Base-by-base conservation (phyloP, 2,797 vertebrate species). In the Parambassis ranga region DNA sequence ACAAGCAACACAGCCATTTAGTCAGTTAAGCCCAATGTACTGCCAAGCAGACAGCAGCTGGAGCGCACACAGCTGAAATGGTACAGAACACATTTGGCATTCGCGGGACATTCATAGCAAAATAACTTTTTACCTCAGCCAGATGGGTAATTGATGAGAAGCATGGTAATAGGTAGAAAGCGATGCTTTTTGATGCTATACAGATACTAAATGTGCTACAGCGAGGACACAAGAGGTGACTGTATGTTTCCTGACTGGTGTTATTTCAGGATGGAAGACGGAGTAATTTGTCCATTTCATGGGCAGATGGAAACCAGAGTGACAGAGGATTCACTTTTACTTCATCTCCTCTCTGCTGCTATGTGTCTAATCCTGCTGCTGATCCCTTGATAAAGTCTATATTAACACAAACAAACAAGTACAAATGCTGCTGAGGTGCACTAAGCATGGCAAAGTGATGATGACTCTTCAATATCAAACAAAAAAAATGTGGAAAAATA, bases 1-100 rank as follows among this genome's bases (percentile, higher is more conserved):
- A 75, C 49, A 64, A 83, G 60, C 68, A 43, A 23, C 71, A 41
- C n/a, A 13, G 36, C 59, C 58, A 60, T 76, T 77, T 71, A 85
- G 70, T 52, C 64, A 52, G 67, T 75, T 58, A 58, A 61, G 56
- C 61, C 75, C 27, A 11, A 67, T 65, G 65, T 48, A 26, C 60
- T 85, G 86, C 82, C 81, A 84, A 84, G 72, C 68, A 65, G 60
- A 63, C 65, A 71, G 79, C 86, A 85, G 79, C 79, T 87, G 84
- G 75, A 82, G 62, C 41, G 60, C 51, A 55, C 15, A 35, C 50
- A 72, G 67, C 57, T 46, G 49, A 77, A 80, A 76, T 66, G 60
- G 64, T 71, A 46, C 72, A 61, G 77, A 31, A 56, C 52, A 62
- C 75, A 83, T 85, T 85, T 83, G 81, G 65, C 77, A 66, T 77